Evolutionary conservation across 2,113 vertebrate genomes (phyloP).

Genomic region (Fregetta grallaria): DNA sequence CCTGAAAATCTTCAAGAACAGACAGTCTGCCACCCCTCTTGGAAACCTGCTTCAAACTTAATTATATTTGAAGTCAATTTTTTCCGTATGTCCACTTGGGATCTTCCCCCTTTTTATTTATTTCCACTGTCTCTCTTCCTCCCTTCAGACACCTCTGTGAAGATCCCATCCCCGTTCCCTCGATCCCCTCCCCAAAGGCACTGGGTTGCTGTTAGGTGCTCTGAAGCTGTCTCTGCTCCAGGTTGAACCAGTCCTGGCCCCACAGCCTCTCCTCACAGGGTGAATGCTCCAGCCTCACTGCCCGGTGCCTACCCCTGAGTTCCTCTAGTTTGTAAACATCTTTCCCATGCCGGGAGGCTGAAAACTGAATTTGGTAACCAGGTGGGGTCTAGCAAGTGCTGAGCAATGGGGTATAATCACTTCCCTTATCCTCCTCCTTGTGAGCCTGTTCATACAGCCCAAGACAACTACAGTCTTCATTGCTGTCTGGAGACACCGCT

Average conservation of each 20-base stretch:
- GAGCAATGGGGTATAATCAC: neutral
- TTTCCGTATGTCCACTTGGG: neutral
- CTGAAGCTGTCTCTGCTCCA: neutral
- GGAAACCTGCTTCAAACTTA: neutral
- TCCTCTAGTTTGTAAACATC: neutral
- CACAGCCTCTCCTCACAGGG: neutral
- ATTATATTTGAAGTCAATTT: neutral
- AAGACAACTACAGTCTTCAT: neutral
- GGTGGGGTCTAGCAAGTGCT: neutral
- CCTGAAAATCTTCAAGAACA: neutral
- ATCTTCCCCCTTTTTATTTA: neutral
- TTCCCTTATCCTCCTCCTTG: rapidly evolving
- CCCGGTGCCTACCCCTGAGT: rapidly evolving
- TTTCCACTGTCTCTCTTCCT: neutral
- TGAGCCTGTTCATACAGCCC: neutral
- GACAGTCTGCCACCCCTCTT: neutral
- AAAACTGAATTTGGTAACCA: neutral
- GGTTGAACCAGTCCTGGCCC: neutral
- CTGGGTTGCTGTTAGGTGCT: neutral
- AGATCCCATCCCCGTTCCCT: neutral
- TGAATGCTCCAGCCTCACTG: neutral
- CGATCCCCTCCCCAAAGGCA: neutral
- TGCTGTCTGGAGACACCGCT: neutral
- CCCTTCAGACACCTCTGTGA: neutral
- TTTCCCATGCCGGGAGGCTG: neutral